phyloP scores from a whole-genome alignment of 2,888 invertebrate genomes.

The Erebia palarica region DNA sequence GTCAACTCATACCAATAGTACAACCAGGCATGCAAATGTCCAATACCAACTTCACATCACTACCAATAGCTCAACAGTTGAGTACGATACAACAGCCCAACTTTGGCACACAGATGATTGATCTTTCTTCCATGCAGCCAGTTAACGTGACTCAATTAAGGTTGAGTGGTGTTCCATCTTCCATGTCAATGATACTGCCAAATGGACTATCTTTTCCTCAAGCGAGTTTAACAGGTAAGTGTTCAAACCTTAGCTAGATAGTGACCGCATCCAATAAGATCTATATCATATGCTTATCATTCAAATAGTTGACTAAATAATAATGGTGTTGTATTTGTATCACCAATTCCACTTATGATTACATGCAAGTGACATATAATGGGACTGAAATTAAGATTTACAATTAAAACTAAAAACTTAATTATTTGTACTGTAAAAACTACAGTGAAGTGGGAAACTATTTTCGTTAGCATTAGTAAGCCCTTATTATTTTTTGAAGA shows the following conservation, averaged over 20 bases:
- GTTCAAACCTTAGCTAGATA: neutral
- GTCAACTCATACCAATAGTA: constrained; percentile 76
- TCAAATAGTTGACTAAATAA: too few relatives aligned
- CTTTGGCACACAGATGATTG: constrained; percentile 73
- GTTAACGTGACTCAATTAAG: constrained; percentile 74
- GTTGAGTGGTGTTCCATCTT: constrained; percentile 72
- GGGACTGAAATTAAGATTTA: too few relatives aligned
- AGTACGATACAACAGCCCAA: constrained; percentile 68
- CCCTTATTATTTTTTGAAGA: too few relatives aligned
- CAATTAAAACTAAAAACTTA: too few relatives aligned
- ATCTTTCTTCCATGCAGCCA: constrained; percentile 74
- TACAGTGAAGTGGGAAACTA: too few relatives aligned
- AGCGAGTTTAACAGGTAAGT: constrained; percentile 59
- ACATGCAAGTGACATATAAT: too few relatives aligned
- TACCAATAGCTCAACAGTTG: constrained; percentile 67
- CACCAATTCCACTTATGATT: too few relatives aligned
- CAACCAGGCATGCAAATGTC: constrained; percentile 75
- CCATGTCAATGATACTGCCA: constrained; percentile 77
- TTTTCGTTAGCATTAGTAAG: too few relatives aligned
- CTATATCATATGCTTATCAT: too few relatives aligned
- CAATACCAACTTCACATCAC: constrained; percentile 69
- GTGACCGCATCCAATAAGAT: too few relatives aligned
- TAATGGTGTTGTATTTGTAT: too few relatives aligned
- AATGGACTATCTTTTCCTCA: constrained; percentile 72
- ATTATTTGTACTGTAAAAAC: too few relatives aligned